A percentile compares a stretch with the other conserved stretches of the same genome.
Conservation (phyloP, 2,797 vertebrate species). For the Gallirallus australis region DNA sequence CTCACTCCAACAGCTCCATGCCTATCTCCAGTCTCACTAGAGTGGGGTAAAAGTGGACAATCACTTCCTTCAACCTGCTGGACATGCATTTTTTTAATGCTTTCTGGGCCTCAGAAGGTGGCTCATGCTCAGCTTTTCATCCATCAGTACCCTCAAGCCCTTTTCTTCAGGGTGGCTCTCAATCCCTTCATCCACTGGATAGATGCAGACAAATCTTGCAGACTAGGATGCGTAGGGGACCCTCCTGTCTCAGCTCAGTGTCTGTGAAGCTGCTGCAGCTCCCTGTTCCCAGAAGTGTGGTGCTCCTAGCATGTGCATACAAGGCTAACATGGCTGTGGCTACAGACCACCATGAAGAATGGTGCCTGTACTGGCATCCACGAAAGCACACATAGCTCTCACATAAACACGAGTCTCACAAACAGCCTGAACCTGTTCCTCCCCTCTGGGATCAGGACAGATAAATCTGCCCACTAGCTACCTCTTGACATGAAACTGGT, state of each 20-base stretch:
- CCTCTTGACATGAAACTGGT: not conserved
- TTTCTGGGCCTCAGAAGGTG: too few species aligned
- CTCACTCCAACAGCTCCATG: too few species aligned
- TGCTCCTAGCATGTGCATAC: not conserved
- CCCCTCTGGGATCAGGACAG: not conserved
- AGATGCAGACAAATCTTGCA: not conserved
- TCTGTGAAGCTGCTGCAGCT: not conserved
- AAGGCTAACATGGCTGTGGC: accelerated
- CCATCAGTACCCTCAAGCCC: too few species aligned
- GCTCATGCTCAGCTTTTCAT: too few species aligned
- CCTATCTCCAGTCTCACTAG: too few species aligned
- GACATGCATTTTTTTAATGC: too few species aligned
- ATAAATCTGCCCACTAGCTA: not conserved
- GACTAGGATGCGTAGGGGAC: not conserved
- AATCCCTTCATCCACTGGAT: too few species aligned
- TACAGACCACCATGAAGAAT: not conserved
- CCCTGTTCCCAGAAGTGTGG: not conserved
- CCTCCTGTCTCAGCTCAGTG: not conserved
- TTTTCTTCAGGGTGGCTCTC: too few species aligned
- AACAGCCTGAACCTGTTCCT: not conserved
- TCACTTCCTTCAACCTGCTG: too few species aligned
- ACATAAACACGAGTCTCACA: not conserved
- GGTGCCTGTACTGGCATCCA: not conserved
- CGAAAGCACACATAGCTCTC: not conserved
- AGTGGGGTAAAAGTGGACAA: too few species aligned